Percentiles rank a stretch among this genome's conserved stretches.
These are phyloP conservation scores for Kryphioiulus occultus DNA, from an alignment of 2,888 invertebrate genomes.

Conservation along the genomic window DNA sequence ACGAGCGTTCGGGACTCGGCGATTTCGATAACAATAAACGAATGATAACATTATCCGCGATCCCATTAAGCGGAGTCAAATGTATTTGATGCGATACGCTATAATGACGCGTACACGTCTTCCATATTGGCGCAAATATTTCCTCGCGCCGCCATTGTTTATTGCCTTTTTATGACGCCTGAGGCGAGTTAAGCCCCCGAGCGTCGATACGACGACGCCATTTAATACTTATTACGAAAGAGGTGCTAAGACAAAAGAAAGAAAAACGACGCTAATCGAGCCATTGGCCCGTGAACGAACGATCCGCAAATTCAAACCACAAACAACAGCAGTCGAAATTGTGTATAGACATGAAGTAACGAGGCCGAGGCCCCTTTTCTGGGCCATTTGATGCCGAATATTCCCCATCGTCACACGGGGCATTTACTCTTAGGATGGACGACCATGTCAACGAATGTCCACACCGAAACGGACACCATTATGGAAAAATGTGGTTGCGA, in stretches of 20 bases:
- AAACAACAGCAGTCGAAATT: neutral
- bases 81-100: neutral
- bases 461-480: too few relatives aligned
- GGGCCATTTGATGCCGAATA: too few relatives aligned
- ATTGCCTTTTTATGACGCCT: neutral
- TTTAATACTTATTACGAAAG: neutral
- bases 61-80: too few relatives aligned
- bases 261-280: neutral
- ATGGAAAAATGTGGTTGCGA: too few relatives aligned
- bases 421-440: too few relatives aligned
- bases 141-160: neutral
- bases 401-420: too few relatives aligned
- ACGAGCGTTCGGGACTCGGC: too few relatives aligned
- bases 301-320: neutral
- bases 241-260: too few relatives aligned
- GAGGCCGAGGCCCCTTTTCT: neutral
- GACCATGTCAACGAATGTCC: too few relatives aligned
- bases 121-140: constrained; percentile 25
- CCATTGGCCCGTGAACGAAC: neutral
- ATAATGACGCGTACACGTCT: neutral
- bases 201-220: constrained; percentile 9
- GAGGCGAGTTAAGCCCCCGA: neutral
- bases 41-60: too few relatives aligned
- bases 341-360: neutral
- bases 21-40: too few relatives aligned